These are phyloP conservation scores for Leucosticte australis DNA, from an alignment of 2,113 vertebrate genomes.

Conservation along the genomic window DNA sequence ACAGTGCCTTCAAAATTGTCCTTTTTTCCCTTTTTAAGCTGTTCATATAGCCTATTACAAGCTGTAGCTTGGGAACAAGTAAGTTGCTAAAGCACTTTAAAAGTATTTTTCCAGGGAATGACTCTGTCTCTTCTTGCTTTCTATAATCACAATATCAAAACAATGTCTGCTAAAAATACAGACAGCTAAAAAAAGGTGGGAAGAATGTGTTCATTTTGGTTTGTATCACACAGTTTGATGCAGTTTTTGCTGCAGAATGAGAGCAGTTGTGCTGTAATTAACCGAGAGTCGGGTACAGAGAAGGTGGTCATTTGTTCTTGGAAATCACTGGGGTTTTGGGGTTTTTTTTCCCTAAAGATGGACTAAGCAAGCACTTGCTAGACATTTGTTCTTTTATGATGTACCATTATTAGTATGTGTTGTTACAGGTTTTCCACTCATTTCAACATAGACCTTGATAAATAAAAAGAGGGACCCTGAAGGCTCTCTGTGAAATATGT, in stretches of 20 bases:
- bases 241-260: not conserved
- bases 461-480: not conserved
- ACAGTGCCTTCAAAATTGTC: not conserved
- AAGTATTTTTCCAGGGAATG: not conserved
- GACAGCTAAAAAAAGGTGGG: not conserved
- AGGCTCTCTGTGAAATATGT: not conserved
- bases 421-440: not conserved
- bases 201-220: not conserved
- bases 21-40: not conserved
- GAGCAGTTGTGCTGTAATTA: constrained; percentile 33
- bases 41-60: not conserved
- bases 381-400: not conserved
- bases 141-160: not conserved
- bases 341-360: not conserved
- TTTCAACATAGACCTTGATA: not conserved
- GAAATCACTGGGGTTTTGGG: not conserved
- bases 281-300: not conserved
- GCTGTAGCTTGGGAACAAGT: not conserved
- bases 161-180: not conserved
- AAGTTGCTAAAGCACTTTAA: not conserved
- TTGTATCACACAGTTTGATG: not conserved
- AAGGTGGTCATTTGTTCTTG: not conserved
- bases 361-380: not conserved
- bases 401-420: not conserved
- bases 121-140: not conserved